These are phyloP conservation scores for Teleiodes luculella DNA, from an alignment of 2,888 invertebrate species.

Conservation along the genomic window DNA sequence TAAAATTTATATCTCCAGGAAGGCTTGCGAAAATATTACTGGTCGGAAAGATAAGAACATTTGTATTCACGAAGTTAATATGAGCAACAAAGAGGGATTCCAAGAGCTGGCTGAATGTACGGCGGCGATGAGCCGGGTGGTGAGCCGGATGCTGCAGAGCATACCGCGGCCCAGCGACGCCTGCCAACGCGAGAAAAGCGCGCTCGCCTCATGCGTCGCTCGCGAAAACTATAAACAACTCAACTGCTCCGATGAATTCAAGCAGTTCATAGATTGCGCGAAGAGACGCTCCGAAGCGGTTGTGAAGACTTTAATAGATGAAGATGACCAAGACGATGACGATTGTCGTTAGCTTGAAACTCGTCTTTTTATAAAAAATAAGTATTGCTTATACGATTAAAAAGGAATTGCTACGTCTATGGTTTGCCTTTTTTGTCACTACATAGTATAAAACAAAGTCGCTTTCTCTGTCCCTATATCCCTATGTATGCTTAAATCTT, in stretches of 20 bases:
- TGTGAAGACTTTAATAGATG: not conserved
- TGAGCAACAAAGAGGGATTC: constrained; percentile 26
- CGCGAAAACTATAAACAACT: constrained; percentile 20
- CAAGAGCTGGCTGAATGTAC: constrained; percentile 25
- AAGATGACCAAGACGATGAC: not conserved
- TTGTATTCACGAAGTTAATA: constrained; percentile 23
- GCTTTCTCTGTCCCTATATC: too few relatives aligned
- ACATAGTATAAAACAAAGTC: too few relatives aligned
- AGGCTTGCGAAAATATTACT: constrained; percentile 22
- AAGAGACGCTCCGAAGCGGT: constrained; percentile 20
- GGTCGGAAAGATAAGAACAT: constrained; percentile 17
- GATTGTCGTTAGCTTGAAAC: not conserved
- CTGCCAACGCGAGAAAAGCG: constrained; percentile 25
- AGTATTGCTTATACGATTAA: not conserved
- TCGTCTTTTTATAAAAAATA: not conserved
- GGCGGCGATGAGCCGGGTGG: constrained; percentile 18
- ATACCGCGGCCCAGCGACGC: not conserved
- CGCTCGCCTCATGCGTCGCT: constrained; percentile 30
- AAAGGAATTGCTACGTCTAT: too few relatives aligned
- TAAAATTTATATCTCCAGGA: constrained; percentile 21
- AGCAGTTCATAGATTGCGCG: constrained; percentile 31
- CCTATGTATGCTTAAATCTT: too few relatives aligned
- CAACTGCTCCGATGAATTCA: constrained; percentile 30
- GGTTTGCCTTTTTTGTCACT: too few relatives aligned
- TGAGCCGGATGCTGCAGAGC: constrained; percentile 20